phyloP scores from a whole-genome alignment of 2,797 vertebrate genomes.

The Tapirus indicus region DNA sequence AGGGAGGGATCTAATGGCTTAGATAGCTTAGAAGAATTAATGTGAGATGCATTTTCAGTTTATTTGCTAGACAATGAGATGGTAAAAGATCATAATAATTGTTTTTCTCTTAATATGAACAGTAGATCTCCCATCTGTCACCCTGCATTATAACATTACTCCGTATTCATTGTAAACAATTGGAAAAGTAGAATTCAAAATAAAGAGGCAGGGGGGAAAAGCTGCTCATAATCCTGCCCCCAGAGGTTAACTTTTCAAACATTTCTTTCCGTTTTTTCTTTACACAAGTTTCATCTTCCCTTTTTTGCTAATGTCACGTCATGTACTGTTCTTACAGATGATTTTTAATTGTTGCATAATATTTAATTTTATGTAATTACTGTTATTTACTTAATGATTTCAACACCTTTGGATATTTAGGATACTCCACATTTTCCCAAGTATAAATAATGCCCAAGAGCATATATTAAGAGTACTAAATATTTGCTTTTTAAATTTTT shows the following conservation, averaged over 20 bases:
- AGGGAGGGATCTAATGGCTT: neutral
- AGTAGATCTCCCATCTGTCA: neutral
- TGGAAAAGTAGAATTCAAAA: conserved; percentile 22
- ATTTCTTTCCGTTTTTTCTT: neutral
- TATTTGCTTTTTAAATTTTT: conserved; percentile 57
- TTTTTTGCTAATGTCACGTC: neutral
- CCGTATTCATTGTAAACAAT: neutral
- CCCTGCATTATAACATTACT: neutral
- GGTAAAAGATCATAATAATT: neutral
- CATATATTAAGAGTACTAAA: neutral
- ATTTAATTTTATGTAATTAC: conserved; percentile 19
- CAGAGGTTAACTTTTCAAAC: conserved; percentile 28
- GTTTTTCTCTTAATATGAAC: conserved; percentile 16
- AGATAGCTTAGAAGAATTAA: neutral
- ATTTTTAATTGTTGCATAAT: neutral
- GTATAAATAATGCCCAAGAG: neutral
- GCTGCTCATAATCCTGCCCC: neutral
- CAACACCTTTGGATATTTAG: conserved; percentile 17
- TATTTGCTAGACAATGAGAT: conserved; percentile 14
- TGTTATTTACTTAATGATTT: neutral
- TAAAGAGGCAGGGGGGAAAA: neutral
- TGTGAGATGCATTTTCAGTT: conserved; percentile 11
- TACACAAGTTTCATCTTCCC: neutral
- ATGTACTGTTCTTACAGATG: neutral
- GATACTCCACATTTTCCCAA: neutral